Conservation (phyloP, 2,888 invertebrate species). For the Caenorhabditis sinica region DNA sequence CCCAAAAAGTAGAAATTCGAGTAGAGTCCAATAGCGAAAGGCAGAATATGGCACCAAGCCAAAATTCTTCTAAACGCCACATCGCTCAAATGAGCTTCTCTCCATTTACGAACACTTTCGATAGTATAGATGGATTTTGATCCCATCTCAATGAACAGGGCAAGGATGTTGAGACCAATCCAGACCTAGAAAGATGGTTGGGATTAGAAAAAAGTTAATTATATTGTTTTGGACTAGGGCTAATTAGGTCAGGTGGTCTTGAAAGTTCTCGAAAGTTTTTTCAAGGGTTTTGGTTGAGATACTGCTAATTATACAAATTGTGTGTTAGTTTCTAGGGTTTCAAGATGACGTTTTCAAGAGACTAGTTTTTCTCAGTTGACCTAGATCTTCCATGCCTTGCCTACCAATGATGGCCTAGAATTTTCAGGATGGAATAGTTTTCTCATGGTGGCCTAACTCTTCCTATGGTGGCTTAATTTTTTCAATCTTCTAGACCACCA, state of each 20-base stretch:
- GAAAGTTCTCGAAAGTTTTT: conserved; percentile 10
- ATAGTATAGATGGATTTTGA: conserved; percentile 81
- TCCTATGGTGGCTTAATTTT: background rate
- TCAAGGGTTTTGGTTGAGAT: conserved; percentile 12
- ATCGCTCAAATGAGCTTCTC: conserved; percentile 78
- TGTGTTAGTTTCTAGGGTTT: too few species aligned
- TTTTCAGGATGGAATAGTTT: background rate
- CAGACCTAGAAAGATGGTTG: conserved; percentile 83
- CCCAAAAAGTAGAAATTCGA: conserved; percentile 84
- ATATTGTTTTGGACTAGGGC: background rate
- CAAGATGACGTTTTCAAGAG: too few species aligned
- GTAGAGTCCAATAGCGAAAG: conserved; percentile 83
- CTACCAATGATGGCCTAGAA: too few species aligned
- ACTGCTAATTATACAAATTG: background rate
- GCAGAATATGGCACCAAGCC: conserved; percentile 80
- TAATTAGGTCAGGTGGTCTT: background rate
- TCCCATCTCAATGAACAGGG: conserved; percentile 84
- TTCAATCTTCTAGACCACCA: too few species aligned
- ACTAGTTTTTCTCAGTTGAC: too few species aligned
- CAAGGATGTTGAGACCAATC: conserved; percentile 84
- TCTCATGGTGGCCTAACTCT: background rate
- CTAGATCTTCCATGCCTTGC: too few species aligned
- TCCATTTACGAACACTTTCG: conserved; percentile 70
- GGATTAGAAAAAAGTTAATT: too few species aligned
- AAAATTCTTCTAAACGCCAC: conserved; percentile 80